phyloP scores from a whole-genome alignment of 2,113 vertebrate genomes.

The Panurus biarmicus region DNA sequence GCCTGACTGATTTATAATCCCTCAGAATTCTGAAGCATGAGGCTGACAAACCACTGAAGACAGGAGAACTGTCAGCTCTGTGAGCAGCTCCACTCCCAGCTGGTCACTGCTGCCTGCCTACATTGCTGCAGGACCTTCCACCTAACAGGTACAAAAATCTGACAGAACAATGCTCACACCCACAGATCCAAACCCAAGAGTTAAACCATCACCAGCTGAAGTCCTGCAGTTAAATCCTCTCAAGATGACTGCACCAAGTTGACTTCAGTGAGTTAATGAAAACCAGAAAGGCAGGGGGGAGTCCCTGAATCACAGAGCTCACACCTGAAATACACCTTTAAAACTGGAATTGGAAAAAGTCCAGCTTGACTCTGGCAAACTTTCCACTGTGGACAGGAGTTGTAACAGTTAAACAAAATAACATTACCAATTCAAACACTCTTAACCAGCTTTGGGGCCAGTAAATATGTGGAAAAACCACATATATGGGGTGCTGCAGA shows the following conservation, averaged over 20 bases:
- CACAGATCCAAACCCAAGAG: background rate
- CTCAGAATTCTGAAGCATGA: background rate
- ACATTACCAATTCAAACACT: background rate
- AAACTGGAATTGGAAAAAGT: background rate
- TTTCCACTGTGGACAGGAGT: background rate
- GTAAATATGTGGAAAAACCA: background rate
- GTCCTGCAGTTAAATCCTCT: background rate
- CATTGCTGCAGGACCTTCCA: background rate
- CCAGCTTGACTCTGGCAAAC: background rate
- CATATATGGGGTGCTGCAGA: background rate
- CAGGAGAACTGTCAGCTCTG: background rate
- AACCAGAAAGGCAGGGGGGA: background rate
- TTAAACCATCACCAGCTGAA: background rate
- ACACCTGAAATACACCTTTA: fast-evolving
- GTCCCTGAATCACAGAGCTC: background rate
- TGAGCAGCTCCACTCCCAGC: background rate
- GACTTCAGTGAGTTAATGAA: background rate
- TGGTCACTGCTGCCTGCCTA: background rate
- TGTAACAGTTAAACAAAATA: background rate
- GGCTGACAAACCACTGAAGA: background rate
- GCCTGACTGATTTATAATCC: constrained; percentile 39
- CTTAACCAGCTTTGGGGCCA: background rate
- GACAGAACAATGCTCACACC: background rate
- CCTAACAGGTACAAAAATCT: background rate
- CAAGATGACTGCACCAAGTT: background rate